A percentile compares a stretch with the other conserved stretches of the same genome.
phyloP scores from a whole-genome alignment of 2,113 vertebrate genomes.

The Montifringilla adamsi region DNA sequence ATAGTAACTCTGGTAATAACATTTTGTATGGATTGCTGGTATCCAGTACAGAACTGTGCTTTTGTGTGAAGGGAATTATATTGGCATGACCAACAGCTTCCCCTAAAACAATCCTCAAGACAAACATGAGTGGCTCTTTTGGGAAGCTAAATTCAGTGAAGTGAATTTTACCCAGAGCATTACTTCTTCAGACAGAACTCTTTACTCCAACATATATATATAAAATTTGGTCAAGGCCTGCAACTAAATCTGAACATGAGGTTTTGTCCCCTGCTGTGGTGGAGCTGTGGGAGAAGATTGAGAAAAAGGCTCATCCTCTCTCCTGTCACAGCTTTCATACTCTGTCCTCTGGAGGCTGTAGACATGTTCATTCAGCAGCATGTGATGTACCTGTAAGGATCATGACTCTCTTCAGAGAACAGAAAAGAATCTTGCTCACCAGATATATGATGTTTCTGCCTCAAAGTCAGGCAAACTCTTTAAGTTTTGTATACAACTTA shows the following conservation, averaged over 20 bases:
- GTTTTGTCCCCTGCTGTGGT: neutral
- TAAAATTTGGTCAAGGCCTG: neutral
- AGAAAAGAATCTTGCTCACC: neutral
- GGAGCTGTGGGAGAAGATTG: neutral
- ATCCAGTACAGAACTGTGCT: neutral
- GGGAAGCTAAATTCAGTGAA: neutral
- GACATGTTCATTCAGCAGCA: neutral
- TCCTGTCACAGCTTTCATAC: neutral
- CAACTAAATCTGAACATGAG: neutral
- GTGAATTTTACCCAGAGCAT: neutral
- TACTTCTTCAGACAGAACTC: neutral
- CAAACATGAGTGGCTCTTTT: neutral
- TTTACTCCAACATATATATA: neutral
- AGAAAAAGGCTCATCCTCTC: neutral
- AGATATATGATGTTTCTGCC: neutral
- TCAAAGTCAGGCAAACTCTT: neutral
- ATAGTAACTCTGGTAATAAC: constrained; percentile 12
- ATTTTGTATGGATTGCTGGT: neutral
- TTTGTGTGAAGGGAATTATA: neutral
- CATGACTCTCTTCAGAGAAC: neutral
- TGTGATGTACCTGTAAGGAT: neutral
- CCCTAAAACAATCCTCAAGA: neutral
- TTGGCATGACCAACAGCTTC: neutral
- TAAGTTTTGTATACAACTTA: neutral
- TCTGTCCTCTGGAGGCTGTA: neutral